Base-by-base conservation (phyloP, 1,140 invertebrate species). In the Dreissena polymorpha region DNA sequence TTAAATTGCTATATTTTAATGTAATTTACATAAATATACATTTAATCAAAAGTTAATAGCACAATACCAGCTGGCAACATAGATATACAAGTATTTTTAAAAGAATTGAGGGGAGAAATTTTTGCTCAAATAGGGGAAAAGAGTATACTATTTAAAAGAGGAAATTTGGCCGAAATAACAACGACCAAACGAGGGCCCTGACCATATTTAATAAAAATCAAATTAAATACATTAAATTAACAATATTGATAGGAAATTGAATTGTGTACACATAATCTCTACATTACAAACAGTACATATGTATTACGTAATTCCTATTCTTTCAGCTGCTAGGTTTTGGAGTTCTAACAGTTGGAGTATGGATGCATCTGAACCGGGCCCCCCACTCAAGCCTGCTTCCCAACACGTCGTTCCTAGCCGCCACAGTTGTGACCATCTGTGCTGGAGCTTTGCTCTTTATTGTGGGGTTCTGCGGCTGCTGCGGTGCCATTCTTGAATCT, bases 391-490 rank as follows among this genome's bases (percentile, higher is more conserved):
- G 80, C 12, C 60, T 90, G 8, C 27, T 90, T 29, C 88, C 89
- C 10, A 73, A 87, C 13, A 83, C 88, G 57, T 72, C 84, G 51
- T 90, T 89, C 82, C 82, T 91, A 14, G 89, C 88, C 76, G 86
- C 89, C 0, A 86, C 88, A 50, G 86, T 87, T 1, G 67, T 91
- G 12, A 88, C 85, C 69, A 94, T 98, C 83, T 95, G 94, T 27
- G 95, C 95, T 71, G 97, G 97, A 10, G 92, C 95, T 57, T 90
- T 98, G 49, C 95, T 98, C 90, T 95, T 97, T 60, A 92, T 97
- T 53, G 95, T 98, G 39, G 96, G 97, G 2, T 96, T 98, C 91
- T 94, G 98, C 63, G 98, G 97, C 67, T 98, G 97, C 91, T 97
- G 96, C 92, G 97, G 97, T 60, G 96, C 97, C 8, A 95, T 96